Percentiles rank a stretch among this genome's conserved stretches.
Evolutionary conservation across 2,797 vertebrate genomes (phyloP).

Genomic region (Ctenochaetus hawaiiensis): DNA sequence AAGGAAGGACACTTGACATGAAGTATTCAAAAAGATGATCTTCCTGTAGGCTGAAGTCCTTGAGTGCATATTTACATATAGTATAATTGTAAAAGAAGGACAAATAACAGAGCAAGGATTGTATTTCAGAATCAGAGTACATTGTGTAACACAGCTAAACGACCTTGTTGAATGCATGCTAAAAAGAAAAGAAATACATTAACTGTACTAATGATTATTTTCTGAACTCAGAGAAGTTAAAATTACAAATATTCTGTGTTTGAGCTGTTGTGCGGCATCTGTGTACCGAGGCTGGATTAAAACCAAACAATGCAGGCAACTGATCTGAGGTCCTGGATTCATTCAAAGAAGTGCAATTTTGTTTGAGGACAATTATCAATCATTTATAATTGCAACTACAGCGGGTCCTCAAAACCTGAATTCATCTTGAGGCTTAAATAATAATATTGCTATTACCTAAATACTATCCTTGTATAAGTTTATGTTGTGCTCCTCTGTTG

Average conservation of each 20-base stretch:
- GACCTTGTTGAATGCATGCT: too few species aligned
- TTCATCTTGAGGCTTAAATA: neutral
- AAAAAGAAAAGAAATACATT: neutral
- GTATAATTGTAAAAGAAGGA: too few species aligned
- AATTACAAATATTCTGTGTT: neutral
- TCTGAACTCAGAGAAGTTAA: too few species aligned
- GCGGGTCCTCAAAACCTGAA: neutral
- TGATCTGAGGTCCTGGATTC: too few species aligned
- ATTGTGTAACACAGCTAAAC: neutral
- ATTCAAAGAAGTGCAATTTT: neutral
- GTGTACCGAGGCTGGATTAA: neutral
- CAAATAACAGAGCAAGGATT: neutral
- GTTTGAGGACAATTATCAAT: slow-evolving; percentile 1
- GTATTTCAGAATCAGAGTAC: neutral
- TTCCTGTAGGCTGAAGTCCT: neutral
- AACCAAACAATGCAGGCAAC: too few species aligned
- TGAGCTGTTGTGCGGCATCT: neutral
- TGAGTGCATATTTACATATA: too few species aligned
- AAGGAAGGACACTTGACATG: neutral
- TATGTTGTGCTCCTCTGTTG: neutral
- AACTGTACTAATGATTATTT: too few species aligned
- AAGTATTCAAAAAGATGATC: neutral
- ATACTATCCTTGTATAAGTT: neutral
- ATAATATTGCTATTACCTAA: neutral
- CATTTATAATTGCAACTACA: neutral